These are phyloP conservation scores for Poeciliopsis turneri DNA, from an alignment of 2,797 vertebrate species.

Conservation along the genomic window DNA sequence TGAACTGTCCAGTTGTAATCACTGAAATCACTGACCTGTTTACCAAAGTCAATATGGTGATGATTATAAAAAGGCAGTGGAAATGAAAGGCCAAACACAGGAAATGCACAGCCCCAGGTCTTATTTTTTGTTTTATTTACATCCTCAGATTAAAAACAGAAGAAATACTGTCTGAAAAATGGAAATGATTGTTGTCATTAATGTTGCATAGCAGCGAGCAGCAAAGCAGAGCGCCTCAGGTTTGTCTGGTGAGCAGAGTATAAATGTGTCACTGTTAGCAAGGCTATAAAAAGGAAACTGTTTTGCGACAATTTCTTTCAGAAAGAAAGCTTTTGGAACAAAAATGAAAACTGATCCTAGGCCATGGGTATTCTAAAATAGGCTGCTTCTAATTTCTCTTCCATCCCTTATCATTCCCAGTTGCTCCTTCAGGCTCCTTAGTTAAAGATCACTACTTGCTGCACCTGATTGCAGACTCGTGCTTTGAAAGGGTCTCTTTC, in stretches of 20 bases:
- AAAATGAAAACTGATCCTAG: slow-evolving; percentile 65
- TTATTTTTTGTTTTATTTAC: slow-evolving; percentile 61
- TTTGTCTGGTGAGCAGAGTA: slow-evolving; percentile 26
- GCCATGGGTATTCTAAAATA: slow-evolving; percentile 53
- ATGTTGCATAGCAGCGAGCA: slow-evolving; percentile 64
- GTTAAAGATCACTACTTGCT: slow-evolving; percentile 36
- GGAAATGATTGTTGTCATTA: slow-evolving; percentile 66
- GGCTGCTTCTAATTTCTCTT: slow-evolving; percentile 14
- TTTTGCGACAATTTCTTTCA: slow-evolving; percentile 41
- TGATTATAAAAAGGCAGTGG: slow-evolving; percentile 55
- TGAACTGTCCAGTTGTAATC: slow-evolving; percentile 60
- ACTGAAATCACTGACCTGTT: slow-evolving; percentile 76
- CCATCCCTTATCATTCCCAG: slow-evolving; percentile 33
- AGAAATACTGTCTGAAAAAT: slow-evolving; percentile 30
- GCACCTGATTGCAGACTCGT: slow-evolving; percentile 68
- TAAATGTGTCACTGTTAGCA: slow-evolving; percentile 58
- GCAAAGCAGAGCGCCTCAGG: slow-evolving; percentile 49
- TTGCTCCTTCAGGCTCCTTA: slow-evolving; percentile 25
- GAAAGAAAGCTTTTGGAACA: slow-evolving; percentile 42
- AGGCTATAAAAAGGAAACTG: slow-evolving; percentile 57
- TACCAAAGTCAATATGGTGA: slow-evolving; percentile 71
- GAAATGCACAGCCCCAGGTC: slow-evolving; percentile 50
- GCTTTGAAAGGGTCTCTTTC: slow-evolving; percentile 53
- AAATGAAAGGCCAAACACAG: slow-evolving; percentile 52
- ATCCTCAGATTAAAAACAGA: slow-evolving; percentile 39